These are phyloP conservation scores for Meganola albula DNA, from an alignment of 2,888 invertebrate genomes.

Conservation along the genomic window DNA sequence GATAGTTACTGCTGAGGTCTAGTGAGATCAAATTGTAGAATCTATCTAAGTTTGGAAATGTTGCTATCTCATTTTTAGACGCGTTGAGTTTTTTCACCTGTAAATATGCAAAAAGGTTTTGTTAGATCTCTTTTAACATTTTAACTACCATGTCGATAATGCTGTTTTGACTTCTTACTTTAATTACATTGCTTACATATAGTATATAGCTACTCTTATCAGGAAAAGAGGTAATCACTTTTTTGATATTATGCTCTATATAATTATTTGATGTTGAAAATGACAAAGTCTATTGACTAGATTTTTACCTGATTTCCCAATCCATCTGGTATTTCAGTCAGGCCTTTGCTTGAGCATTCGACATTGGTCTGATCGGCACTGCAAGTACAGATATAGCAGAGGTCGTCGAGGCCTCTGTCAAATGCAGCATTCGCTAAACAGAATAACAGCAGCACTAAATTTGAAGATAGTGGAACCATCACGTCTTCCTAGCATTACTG, in stretches of 20 bases:
- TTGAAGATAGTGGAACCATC: slow-evolving; percentile 44
- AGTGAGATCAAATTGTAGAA: slow-evolving; percentile 48
- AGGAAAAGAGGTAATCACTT: too few species aligned
- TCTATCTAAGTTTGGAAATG: slow-evolving; percentile 66
- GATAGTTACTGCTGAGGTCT: slow-evolving; percentile 68
- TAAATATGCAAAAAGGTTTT: slow-evolving; percentile 36
- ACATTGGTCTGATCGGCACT: slow-evolving; percentile 44
- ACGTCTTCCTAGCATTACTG: slow-evolving; percentile 59
- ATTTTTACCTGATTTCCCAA: slow-evolving; percentile 54
- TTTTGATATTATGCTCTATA: too few species aligned
- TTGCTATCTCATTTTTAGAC: slow-evolving; percentile 79
- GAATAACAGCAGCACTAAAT: slow-evolving; percentile 38
- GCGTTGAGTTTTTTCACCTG: slow-evolving; percentile 82
- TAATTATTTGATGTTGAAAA: too few species aligned
- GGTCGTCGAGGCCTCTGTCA: slow-evolving; percentile 42
- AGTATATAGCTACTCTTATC: too few species aligned
- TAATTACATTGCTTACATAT: too few species aligned
- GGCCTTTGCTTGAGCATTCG: slow-evolving; percentile 63
- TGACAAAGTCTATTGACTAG: too few species aligned
- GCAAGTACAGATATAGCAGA: slow-evolving; percentile 56
- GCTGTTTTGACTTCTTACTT: too few species aligned
- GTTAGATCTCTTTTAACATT: too few species aligned
- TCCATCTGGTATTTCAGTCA: slow-evolving; percentile 61
- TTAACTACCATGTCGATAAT: too few species aligned
- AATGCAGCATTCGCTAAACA: slow-evolving; percentile 42